Base-by-base conservation (phyloP, 2,113 vertebrate species). In the Taxidea taxus region DNA sequence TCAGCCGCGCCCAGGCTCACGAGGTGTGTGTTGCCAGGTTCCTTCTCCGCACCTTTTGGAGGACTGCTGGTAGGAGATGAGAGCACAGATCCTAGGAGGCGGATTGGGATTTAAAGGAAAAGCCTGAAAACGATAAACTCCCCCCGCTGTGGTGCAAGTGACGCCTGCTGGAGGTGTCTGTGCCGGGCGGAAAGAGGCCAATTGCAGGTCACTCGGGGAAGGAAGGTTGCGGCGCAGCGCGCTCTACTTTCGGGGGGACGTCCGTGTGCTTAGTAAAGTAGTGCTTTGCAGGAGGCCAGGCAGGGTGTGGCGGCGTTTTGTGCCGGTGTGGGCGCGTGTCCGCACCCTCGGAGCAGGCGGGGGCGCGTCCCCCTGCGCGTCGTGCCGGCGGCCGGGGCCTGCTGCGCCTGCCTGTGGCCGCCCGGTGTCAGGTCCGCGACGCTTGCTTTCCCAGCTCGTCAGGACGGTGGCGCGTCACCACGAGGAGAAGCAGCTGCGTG, bases 381-480 rank as follows among this genome's bases (percentile, higher is more conserved):
- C 37, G 23, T 11, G 14, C 37, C 37, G 37, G 25, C 6, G n/a
- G 5, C 58, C 62, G 20, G 44, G 20, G 42, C 4, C 68, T 14
- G 70, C n/a, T 44, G 72, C 23, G 14, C 39, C 12, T 6, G 39
- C 74, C 74, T 75, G 42, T 44, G 27, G 74, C 42, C 1, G 15
- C 3, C 0, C 7, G 12, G 1, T 18, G 0, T n/a, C 20, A 14
- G 2, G 4, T 27, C 81, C 44, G 74, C 27, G 2, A 14, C 49
- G n/a, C 49, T 97, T 72, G n/a, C 6, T 93, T 72, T 10, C 3
- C 58, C 87, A 99, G 99, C 98, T 99, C 51, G 99, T 99, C 85
- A 99, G 99, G 87, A 99, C 99, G 0, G 99, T 98, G 83, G 98
- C 98, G 5, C 98, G 98, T 85, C 99, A 99, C 96, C 99, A 99